phyloP scores from a whole-genome alignment of 2,888 invertebrate genomes.

The Drosophila tripunctata region DNA sequence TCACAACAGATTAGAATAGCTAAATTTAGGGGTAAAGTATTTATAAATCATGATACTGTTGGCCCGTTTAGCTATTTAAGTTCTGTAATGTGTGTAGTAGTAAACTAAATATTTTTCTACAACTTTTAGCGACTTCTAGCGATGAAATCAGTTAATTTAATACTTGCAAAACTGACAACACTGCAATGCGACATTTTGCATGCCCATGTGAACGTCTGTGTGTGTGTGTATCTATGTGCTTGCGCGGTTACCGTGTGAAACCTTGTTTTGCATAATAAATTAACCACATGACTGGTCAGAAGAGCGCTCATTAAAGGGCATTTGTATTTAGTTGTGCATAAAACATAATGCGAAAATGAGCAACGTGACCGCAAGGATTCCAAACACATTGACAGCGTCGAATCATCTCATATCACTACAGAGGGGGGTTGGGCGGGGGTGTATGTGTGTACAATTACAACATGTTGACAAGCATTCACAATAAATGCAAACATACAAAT shows the following conservation, averaged over 20 bases:
- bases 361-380: constrained; percentile 61
- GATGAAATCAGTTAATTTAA: too few species aligned
- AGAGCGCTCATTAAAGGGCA: constrained; percentile 75
- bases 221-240: background rate
- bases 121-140: too few species aligned
- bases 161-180: background rate
- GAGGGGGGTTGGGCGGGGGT: background rate
- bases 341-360: constrained; percentile 76
- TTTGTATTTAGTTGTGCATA: constrained; percentile 79
- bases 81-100: too few species aligned
- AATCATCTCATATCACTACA: constrained; percentile 26
- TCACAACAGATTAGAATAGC: too few species aligned
- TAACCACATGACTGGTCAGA: constrained; percentile 66
- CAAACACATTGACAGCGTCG: constrained; percentile 6
- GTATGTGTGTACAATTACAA: constrained; percentile 35
- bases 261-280: constrained; percentile 75
- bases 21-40: too few species aligned
- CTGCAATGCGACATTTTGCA: background rate
- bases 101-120: too few species aligned
- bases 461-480: constrained; percentile 36
- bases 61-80: too few species aligned
- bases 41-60: too few species aligned
- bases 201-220: background rate
- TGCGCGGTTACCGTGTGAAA: constrained; percentile 36
- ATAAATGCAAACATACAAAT: background rate